Evolutionary conservation across 2,113 vertebrate species (phyloP).

Genomic region (Peromyscus californicus): DNA sequence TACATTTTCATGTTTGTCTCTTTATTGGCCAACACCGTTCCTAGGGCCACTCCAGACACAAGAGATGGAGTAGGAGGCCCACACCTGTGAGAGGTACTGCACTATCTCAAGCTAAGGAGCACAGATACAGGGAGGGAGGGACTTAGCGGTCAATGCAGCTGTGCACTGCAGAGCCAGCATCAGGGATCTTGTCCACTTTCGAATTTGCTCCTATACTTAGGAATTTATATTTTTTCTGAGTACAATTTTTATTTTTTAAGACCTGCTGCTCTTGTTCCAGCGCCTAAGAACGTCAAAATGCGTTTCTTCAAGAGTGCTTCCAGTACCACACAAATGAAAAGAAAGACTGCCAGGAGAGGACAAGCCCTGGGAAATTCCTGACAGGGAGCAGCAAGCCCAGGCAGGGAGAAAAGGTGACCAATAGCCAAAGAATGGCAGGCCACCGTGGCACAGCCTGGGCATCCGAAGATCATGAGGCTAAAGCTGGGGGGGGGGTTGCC

Average conservation of each 20-base stretch:
- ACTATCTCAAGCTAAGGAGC: not conserved
- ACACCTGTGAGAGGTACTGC: not conserved
- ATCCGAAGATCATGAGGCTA: not conserved
- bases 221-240: not conserved
- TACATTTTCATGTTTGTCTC: not conserved
- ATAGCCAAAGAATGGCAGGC: no score
- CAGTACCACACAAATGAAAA: not conserved
- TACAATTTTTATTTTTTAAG: not conserved
- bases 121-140: not conserved
- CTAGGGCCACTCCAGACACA: not conserved
- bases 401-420: not conserved
- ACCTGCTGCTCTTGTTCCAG: not conserved
- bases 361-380: not conserved
- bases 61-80: no score
- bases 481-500: no score
- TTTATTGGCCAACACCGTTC: not conserved
- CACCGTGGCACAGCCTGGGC: no score
- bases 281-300: not conserved
- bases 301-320: not conserved
- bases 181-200: not conserved
- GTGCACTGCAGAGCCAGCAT: not conserved
- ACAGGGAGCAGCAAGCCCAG: not conserved
- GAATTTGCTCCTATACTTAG: not conserved
- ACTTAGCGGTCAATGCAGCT: not conserved
- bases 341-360: not conserved